phyloP scores from a whole-genome alignment of 1,140 invertebrate genomes.

The Bombus pyrosoma region DNA sequence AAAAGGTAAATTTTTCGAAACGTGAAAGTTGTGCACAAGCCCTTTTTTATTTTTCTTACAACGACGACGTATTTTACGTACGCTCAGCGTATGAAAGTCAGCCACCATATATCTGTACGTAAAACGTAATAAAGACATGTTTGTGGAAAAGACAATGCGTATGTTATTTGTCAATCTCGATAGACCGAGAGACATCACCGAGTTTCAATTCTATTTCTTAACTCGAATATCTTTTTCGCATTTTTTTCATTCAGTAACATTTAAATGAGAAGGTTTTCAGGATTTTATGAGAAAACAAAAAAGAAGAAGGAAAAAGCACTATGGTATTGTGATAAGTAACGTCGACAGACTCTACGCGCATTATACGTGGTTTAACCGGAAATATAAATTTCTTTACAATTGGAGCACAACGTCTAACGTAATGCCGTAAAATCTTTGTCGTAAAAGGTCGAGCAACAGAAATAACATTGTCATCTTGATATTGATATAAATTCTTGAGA shows the following conservation, averaged over 20 bases:
- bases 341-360: background rate
- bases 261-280: background rate
- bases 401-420: background rate
- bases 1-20: slow-evolving; percentile 14
- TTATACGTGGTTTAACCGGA: background rate
- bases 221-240: background rate
- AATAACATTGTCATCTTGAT: slow-evolving; percentile 37
- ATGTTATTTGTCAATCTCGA: background rate
- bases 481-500: slow-evolving; percentile 8
- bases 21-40: slow-evolving; percentile 42
- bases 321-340: background rate
- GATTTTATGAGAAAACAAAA: background rate
- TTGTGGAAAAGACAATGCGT: slow-evolving; percentile 48
- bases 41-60: slow-evolving; percentile 71
- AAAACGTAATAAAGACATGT: slow-evolving; percentile 68
- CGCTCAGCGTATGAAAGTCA: slow-evolving; percentile 67
- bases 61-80: slow-evolving; percentile 63
- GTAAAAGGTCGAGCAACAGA: background rate
- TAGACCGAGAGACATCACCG: no score
- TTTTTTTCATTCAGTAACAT: no score
- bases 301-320: no score
- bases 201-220: background rate
- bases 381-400: background rate
- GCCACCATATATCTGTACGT: slow-evolving; percentile 62
- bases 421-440: background rate